Evolutionary conservation across 2,113 vertebrate species (phyloP), one percentile per base, ranked within the genome.

Genomic region (Phrynosoma blainvillii): DNA sequence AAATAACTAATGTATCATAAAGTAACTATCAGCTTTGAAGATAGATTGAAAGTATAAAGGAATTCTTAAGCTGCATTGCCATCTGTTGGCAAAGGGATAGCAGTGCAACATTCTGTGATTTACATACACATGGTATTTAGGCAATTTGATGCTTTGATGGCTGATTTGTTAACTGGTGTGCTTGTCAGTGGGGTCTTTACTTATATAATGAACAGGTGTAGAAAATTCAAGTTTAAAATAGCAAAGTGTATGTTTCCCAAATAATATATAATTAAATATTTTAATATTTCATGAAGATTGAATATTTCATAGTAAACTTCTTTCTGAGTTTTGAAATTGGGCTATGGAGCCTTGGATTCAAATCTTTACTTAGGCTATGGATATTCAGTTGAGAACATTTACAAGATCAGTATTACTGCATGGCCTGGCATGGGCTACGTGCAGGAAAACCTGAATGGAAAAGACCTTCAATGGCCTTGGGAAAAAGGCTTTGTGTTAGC

Each of bases 21-120:
- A 89, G n/a, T 20, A 91, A 84, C 36, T 84, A 89, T 20, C 56
- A 70, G 59, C 2, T 10, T 62, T 54, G 75, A 6, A 40, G 88
- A 90, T 59, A 73, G 8, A 0, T 0, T 36, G 1, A 82, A 1
- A 8, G 2, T 18, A 1, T 2, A 10, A 20, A 42, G 10, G 6
- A 90, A 94, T 89, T 25, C 93, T 93, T 92, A 91, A 84, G 76
- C 89, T 87, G 81, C 94, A 91, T 82, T 89, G 92, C 95, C 96
- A 96, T 92, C 96, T 96, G 59, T 91, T 90, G 96, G 93, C 13
- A 4, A 30, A 1, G 77, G 80, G 7, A 20, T 74, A 85, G 80
- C 82, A 93, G 89, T 91, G 87, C 88, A 93, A 70, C 30, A 12
- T 71, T 1, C 25, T 27, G 52, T 73, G 70, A 82, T 89, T 89